Evolutionary conservation across 2,113 vertebrate species (phyloP), one percentile per base, ranked within the genome.

Genomic region (Tonatia bakeri): DNA sequence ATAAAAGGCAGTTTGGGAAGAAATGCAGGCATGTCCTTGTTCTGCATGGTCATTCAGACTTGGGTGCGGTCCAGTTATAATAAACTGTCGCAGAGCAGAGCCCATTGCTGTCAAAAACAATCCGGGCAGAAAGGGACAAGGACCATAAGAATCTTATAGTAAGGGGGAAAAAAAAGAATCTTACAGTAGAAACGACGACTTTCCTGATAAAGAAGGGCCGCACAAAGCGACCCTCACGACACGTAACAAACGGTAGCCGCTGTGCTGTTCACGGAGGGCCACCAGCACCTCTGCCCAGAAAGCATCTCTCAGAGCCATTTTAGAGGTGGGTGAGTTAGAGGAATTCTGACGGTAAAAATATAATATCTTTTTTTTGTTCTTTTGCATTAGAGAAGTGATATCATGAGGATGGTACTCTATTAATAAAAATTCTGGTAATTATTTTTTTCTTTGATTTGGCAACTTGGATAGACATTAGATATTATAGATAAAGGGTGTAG

Each of bases 261-360:
- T 59, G 7, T 33, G 28, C 40, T 91, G 13, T 22, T 87, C 12
- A 9, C n/a, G 13, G 13, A 24, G 45, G 64, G 52, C n/a, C 26
- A 16, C 16, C 20, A 24, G 5, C 7, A 50, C 73, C 45, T 75
- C 40, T 94, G 56, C 70, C 50, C 17, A 6, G 67, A 94, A 94
- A 79, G 10, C 50, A 75, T 76, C 28, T 61, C 33, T 95, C 52
- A 86, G 85, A 94, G n/a, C 43, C 82, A 75, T 96, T 94, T 81
- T 67, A 93, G 56, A 95, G 75, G 92, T 79, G 61, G 52, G 22
- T 56, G 33, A 50, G 7, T 70, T 77, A 40, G 59, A 83, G 20
- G 24, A 95, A 67, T 81, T 50, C 40, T 40, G 59, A 50, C 31
- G 16, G 54, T 47, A 88, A 90, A 97, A 89, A 61, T 56, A 52